Percentiles rank a stretch among this genome's conserved stretches.
Conservation (phyloP, 2,797 vertebrate genomes). For the Galago senegalensis region DNA sequence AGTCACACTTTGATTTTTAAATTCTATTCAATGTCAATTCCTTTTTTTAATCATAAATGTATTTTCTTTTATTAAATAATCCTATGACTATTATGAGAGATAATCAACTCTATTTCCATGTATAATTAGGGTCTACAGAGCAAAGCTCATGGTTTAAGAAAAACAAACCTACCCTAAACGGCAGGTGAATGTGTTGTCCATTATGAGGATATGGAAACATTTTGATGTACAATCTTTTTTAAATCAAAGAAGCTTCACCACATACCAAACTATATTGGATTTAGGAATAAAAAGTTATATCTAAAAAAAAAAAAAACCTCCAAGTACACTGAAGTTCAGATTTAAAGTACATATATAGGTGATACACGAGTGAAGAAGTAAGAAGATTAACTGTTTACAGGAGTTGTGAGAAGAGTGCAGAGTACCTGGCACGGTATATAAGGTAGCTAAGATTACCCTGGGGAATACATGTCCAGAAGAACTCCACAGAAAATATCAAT, state of each 20-base stretch:
- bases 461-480: neutral
- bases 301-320: neutral
- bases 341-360: neutral
- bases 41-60: conserved; percentile 4
- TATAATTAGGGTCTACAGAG: neutral
- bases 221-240: neutral
- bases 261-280: conserved; percentile 27
- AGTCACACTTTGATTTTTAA: conserved; percentile 73
- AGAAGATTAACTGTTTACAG: neutral
- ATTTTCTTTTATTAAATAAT: conserved; percentile 61
- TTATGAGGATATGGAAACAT: neutral
- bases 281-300: conserved; percentile 10
- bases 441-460: neutral
- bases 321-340: neutral
- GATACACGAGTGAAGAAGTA: neutral
- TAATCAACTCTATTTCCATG: conserved; percentile 33
- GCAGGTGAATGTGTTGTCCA: neutral
- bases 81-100: neutral
- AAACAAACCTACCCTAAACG: neutral
- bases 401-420: neutral
- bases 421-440: neutral
- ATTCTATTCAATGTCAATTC: conserved; percentile 66
- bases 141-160: conserved; percentile 9
- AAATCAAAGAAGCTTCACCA: neutral
- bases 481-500: neutral